phyloP scores from a whole-genome alignment of 2,113 vertebrate genomes.

The Calcarius ornatus region DNA sequence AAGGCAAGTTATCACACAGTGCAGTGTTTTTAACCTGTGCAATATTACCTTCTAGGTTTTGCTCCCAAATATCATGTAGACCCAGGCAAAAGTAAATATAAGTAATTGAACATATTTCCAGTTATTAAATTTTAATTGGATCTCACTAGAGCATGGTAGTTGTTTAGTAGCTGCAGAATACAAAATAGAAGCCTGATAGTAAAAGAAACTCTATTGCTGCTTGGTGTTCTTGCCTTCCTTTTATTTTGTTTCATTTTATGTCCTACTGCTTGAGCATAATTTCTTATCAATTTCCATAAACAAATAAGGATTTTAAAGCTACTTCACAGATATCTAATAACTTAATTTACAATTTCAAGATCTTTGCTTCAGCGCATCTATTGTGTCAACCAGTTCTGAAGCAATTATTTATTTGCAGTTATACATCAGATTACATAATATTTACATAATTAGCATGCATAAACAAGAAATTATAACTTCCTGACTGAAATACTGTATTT shows the following conservation, averaged over 20 bases:
- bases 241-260: background rate
- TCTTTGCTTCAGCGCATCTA: background rate
- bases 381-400: background rate
- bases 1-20: background rate
- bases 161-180: background rate
- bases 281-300: constrained; percentile 8
- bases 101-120: background rate
- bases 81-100: background rate
- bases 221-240: background rate
- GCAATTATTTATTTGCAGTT: constrained; percentile 31
- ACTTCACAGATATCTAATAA: constrained; percentile 15
- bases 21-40: background rate
- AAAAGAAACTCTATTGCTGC: background rate
- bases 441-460: constrained; percentile 33
- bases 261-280: background rate
- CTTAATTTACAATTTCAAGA: constrained; percentile 7
- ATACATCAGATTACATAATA: constrained; percentile 22
- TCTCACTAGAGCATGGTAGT: background rate
- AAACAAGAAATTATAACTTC: background rate
- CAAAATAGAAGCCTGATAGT: background rate
- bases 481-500: background rate
- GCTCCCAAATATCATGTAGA: background rate
- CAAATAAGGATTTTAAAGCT: background rate
- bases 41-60: background rate
- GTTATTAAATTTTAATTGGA: background rate